These are phyloP conservation scores for Chironomus riparius DNA, from an alignment of 2,888 invertebrate genomes.

Conservation along the genomic window DNA sequence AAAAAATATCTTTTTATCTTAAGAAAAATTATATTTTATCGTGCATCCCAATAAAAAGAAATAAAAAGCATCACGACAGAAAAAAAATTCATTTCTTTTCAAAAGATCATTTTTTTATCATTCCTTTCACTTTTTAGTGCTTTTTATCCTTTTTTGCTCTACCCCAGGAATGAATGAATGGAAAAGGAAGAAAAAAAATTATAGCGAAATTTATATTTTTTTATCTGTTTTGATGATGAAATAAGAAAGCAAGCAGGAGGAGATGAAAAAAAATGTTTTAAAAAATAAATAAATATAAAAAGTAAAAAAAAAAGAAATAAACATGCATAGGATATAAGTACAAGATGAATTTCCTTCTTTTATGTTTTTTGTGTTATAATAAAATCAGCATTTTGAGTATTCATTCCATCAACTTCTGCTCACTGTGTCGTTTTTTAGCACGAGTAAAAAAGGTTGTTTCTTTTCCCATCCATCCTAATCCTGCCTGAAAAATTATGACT, in stretches of 20 bases:
- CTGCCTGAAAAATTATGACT: conserved; percentile 15
- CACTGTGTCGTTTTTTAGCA: background rate
- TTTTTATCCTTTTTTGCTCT: background rate
- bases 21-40: too few species aligned
- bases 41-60: background rate
- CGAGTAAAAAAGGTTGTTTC: background rate
- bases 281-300: conserved; percentile 10
- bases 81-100: background rate
- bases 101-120: background rate
- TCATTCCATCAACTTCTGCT: conserved; percentile 9
- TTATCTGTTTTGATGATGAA: background rate
- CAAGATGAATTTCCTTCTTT: conserved; percentile 2
- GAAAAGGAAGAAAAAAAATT: background rate
- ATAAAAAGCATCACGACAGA: background rate
- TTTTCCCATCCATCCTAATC: conserved; percentile 4
- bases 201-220: conserved; percentile 6
- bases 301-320: conserved; percentile 11
- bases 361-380: conserved; percentile 14
- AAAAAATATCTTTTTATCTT: too few species aligned
- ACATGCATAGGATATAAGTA: conserved; percentile 7
- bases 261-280: background rate
- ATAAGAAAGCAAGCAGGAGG: too few species aligned
- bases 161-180: background rate
- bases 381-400: conserved; percentile 22
- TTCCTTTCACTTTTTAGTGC: background rate